Percentiles rank a stretch among this genome's conserved stretches.
These are phyloP conservation scores for Crematogaster levior DNA, from an alignment of 2,888 invertebrate genomes.

Conservation along the genomic window DNA sequence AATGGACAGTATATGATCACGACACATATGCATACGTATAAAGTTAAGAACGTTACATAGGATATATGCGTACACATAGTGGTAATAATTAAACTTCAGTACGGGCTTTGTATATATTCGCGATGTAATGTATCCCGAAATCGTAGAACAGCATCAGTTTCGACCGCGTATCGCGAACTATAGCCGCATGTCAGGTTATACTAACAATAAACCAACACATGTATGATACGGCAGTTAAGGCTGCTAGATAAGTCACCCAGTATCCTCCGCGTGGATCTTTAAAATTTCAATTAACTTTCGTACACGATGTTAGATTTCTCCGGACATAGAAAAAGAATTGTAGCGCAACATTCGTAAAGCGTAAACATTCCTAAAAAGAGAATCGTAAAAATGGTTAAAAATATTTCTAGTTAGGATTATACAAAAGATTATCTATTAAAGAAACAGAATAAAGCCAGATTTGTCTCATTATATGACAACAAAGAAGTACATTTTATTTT, in stretches of 20 bases:
- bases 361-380: conserved; percentile 1
- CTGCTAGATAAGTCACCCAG: conserved; percentile 56
- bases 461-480: not conserved
- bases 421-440: not conserved
- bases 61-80: conserved; percentile 33
- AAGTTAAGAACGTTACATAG: conserved; percentile 47
- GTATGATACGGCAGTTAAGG: conserved; percentile 59
- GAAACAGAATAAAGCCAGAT: not conserved
- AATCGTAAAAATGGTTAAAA: not conserved
- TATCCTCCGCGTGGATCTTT: conserved; percentile 32
- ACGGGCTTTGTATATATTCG: conserved; percentile 27
- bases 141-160: conserved; percentile 54
- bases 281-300: conserved; percentile 67
- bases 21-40: conserved; percentile 14
- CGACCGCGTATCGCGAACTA: conserved; percentile 13
- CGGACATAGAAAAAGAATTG: not conserved
- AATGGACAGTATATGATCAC: conserved; percentile 33
- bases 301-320: conserved; percentile 23
- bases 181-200: conserved; percentile 27
- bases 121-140: conserved; percentile 46
- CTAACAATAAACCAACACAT: conserved; percentile 65
- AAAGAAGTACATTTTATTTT: not conserved
- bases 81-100: conserved; percentile 49
- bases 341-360: not conserved
- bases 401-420: not conserved